These are phyloP conservation scores for Poecilobothrus nobilitatus DNA, from an alignment of 2,888 invertebrate genomes.

Conservation along the genomic window DNA sequence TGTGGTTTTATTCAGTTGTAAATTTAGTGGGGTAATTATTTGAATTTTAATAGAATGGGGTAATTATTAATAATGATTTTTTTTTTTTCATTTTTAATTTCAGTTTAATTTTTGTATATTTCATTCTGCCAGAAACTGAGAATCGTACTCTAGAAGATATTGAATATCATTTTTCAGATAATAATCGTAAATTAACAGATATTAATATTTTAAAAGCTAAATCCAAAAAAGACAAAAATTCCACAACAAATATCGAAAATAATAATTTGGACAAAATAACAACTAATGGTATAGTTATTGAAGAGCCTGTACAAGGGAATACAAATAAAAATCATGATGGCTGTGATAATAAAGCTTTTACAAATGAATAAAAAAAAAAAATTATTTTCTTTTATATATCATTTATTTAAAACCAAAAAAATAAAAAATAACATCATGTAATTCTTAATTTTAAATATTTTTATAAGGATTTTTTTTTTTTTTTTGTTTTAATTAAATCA, in stretches of 20 bases:
- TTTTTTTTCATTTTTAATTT: conserved; percentile 8
- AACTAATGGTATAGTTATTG: background rate
- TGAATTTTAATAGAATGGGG: too few relatives aligned
- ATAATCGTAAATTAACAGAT: conserved; percentile 22
- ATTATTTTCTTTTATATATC: too few relatives aligned
- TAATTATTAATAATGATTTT: background rate
- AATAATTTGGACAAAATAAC: background rate
- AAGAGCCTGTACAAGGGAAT: background rate
- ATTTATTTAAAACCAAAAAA: too few relatives aligned
- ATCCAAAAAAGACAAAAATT: background rate
- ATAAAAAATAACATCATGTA: too few relatives aligned
- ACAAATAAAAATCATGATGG: conserved; percentile 13
- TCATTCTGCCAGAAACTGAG: conserved; percentile 51
- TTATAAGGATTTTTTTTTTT: too few relatives aligned
- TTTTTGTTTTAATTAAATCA: too few relatives aligned
- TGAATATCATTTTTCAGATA: conserved; percentile 25
- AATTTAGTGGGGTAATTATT: conserved; percentile 40
- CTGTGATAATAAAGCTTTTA: conserved; percentile 25
- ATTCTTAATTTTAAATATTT: too few relatives aligned
- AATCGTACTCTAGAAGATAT: conserved; percentile 32
- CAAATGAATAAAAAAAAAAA: conserved; percentile 16
- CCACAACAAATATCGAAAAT: background rate
- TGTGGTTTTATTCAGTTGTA: conserved; percentile 46
- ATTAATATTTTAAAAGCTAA: conserved; percentile 21
- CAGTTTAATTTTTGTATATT: conserved; percentile 45